A percentile compares a stretch with the other conserved stretches of the same genome.
These are phyloP conservation scores for Limnephilus auricula DNA, from an alignment of 2,888 invertebrate genomes.

Conservation along the genomic window DNA sequence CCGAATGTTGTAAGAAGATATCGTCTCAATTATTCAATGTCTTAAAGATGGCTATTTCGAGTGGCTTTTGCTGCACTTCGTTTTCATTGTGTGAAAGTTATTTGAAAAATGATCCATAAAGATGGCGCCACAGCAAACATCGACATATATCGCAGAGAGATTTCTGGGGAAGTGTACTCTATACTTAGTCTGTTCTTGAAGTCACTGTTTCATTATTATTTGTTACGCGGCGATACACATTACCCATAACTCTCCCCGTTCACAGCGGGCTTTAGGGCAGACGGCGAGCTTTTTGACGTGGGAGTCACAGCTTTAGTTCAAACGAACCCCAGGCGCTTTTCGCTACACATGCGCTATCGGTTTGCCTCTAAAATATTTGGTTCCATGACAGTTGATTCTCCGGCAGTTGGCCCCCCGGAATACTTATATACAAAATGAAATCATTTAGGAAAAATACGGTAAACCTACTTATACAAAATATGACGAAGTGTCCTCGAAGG, in stretches of 20 bases:
- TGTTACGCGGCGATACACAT: not conserved
- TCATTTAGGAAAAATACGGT: too few species aligned
- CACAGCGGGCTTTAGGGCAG: not conserved
- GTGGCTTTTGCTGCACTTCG: constrained; percentile 34
- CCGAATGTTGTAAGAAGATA: not conserved
- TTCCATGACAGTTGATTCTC: too few species aligned
- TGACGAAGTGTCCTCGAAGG: too few species aligned
- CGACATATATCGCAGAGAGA: not conserved
- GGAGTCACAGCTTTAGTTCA: not conserved
- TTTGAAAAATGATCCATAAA: constrained; percentile 52
- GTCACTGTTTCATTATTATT: not conserved
- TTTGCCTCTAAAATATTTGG: not conserved
- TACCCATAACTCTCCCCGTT: not conserved
- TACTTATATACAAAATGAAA: too few species aligned
- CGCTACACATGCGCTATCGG: not conserved
- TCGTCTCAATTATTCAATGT: not conserved
- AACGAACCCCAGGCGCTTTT: not conserved
- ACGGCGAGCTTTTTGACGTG: not conserved
- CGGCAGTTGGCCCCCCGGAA: too few species aligned
- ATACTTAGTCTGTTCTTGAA: not conserved
- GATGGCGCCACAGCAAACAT: constrained; percentile 54
- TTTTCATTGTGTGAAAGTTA: constrained; percentile 47
- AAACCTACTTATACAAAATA: too few species aligned
- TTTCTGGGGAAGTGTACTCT: not conserved
- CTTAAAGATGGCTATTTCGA: not conserved